These are phyloP conservation scores for Criorhina ranunculi DNA, from an alignment of 2,888 invertebrate species.

Conservation along the genomic window DNA sequence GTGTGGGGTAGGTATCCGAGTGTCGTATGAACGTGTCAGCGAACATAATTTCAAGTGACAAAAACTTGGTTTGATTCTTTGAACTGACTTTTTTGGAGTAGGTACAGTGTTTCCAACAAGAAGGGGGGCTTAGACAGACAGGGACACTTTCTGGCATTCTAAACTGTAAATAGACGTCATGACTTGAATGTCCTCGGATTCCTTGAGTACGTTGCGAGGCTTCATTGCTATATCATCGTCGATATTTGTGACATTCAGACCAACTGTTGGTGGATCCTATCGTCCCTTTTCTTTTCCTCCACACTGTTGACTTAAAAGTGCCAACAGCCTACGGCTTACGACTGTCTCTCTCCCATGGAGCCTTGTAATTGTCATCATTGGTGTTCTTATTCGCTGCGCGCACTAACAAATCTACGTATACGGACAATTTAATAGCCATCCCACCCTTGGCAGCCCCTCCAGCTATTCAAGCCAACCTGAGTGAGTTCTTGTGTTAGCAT, in stretches of 20 bases:
- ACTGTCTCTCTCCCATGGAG: background rate
- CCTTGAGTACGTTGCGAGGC: no score
- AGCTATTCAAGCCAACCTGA: conserved; percentile 33
- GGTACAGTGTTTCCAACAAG: conserved; percentile 15
- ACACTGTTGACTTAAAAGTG: conserved; percentile 29
- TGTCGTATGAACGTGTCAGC: conserved; percentile 48
- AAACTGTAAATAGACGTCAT: no score
- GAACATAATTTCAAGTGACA: conserved; percentile 66
- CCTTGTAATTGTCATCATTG: conserved; percentile 62
- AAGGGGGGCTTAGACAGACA: no score
- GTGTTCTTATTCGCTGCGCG: conserved; percentile 56
- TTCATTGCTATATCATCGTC: no score
- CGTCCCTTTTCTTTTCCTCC: conserved; percentile 22
- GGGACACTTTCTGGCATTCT: no score
- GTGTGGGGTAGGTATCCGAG: background rate
- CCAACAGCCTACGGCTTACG: background rate
- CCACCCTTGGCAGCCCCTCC: conserved; percentile 1
- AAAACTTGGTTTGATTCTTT: conserved; percentile 42
- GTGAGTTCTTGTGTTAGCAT: conserved; percentile 75
- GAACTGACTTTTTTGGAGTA: background rate
- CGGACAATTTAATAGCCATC: conserved; percentile 70
- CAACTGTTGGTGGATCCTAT: no score
- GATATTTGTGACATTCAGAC: no score
- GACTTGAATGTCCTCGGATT: no score
- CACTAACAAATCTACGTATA: conserved; percentile 55